These are phyloP conservation scores for Eristalis arbustorum DNA, from an alignment of 2,888 invertebrate genomes.

Conservation along the genomic window DNA sequence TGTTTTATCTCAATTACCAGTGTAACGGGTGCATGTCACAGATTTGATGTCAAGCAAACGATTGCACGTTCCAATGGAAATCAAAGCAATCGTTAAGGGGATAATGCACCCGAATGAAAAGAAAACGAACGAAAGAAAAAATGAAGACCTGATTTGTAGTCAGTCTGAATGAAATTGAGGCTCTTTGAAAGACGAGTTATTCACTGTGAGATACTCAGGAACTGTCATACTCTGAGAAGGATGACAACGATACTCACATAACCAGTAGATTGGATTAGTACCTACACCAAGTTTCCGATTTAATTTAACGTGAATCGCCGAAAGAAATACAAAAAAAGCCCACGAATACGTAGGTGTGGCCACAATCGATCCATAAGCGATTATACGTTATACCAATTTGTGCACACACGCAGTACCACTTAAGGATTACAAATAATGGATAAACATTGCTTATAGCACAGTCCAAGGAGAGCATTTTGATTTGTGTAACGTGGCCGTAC, in stretches of 20 bases:
- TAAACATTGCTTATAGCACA: no score
- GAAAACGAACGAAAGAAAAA: conserved; percentile 23
- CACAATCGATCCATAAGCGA: background rate
- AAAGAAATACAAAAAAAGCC: background rate
- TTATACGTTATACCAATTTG: background rate
- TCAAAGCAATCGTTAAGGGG: conserved; percentile 65
- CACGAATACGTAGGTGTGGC: background rate
- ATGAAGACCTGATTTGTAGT: conserved; percentile 3
- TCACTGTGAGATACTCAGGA: no score
- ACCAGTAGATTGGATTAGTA: no score
- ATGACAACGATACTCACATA: no score
- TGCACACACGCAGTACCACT: no score
- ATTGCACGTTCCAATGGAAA: conserved; percentile 58
- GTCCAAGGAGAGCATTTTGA: no score
- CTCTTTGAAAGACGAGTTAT: no score
- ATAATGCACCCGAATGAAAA: conserved; percentile 55
- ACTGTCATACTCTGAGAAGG: no score
- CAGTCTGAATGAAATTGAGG: conserved; percentile 16
- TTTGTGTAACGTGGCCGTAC: no score
- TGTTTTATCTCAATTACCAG: conserved; percentile 59
- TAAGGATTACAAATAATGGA: no score
- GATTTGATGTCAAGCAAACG: conserved; percentile 47
- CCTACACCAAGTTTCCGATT: background rate
- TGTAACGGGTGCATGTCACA: conserved; percentile 65
- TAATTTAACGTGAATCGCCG: no score